Base-by-base conservation (phyloP, 2,888 invertebrate genomes). In the Pherbina coryleti region DNA sequence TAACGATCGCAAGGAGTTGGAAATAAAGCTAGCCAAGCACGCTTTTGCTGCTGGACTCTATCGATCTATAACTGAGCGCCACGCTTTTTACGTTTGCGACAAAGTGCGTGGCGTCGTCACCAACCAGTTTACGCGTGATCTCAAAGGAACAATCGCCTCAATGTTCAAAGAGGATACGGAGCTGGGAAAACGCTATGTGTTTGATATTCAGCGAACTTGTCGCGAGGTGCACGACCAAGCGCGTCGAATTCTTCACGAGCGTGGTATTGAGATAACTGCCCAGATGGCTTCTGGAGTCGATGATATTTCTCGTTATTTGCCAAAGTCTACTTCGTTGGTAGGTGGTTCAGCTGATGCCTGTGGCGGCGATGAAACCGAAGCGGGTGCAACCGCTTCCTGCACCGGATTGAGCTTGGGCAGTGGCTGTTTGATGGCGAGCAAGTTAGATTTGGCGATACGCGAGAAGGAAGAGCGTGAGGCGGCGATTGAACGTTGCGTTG, bases 21-120 rank as follows among this genome's bases (percentile, higher is more conserved):
- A 95, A 88, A 93, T 95, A 81, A 96, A 96, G 89, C 92, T 96
- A 90, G 94, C 95, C 83, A 95, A 95, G 64, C 94, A 93, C 77
- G 94, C 94, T 64, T 94, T 95, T 67, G 96, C 97, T 1, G 95
- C 95, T 66, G 95, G 95, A 53, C 90, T 96, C 34, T 96, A 96
- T 89, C 92, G 97, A 70, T 95, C 96, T 31, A 94, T 97, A 81
- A 97, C 97, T 0, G 97, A 97, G 90, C 96, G 96, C 83, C 96
- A 97, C 89, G 96, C 96, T 64, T 97, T 97, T 91, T 97, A 96
- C 90, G 96, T 96, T 89, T 97, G 97, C 90, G 97, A 97, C 89
- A 97, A 97, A 0, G 97, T 97, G 17, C 92, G 96, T 64, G 95
- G 93, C 80, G 96, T 95, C 78, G 97, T 97, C 73, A 96, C 96